These are phyloP conservation scores for Cuniculus paca DNA, from an alignment of 2,797 vertebrate species.

Conservation along the genomic window DNA sequence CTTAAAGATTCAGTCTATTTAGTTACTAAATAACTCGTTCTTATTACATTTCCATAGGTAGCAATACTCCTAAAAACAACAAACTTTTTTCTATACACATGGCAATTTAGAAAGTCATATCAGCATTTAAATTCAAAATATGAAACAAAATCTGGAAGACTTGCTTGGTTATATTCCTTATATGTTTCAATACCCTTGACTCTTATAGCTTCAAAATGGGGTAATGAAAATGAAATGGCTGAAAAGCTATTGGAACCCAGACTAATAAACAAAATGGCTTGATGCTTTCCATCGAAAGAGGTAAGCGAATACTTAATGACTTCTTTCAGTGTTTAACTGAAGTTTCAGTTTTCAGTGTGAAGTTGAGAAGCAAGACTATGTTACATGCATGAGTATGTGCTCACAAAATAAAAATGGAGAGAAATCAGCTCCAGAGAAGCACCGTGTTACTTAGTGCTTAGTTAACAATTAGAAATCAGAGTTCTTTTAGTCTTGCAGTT, in stretches of 20 bases:
- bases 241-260: conserved; percentile 37
- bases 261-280: conserved; percentile 26
- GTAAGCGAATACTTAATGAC: conserved; percentile 50
- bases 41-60: not conserved
- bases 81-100: not conserved
- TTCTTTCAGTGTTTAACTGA: conserved; percentile 54
- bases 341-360: not conserved
- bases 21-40: not conserved
- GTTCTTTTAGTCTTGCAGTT: conserved; percentile 78
- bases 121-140: not conserved
- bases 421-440: conserved; percentile 8
- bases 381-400: not conserved
- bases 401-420: not conserved
- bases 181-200: not conserved
- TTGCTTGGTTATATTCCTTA: not conserved
- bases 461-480: conserved; percentile 73
- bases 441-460: not conserved
- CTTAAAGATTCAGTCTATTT: not conserved
- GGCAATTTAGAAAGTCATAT: not conserved
- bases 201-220: not conserved
- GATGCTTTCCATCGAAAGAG: conserved; percentile 55
- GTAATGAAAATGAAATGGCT: conserved; percentile 20
- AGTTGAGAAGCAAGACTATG: conserved; percentile 62
- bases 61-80: not conserved
- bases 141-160: not conserved